phyloP scores from a whole-genome alignment of 2,797 vertebrate genomes.

The Peromyscus eremicus region DNA sequence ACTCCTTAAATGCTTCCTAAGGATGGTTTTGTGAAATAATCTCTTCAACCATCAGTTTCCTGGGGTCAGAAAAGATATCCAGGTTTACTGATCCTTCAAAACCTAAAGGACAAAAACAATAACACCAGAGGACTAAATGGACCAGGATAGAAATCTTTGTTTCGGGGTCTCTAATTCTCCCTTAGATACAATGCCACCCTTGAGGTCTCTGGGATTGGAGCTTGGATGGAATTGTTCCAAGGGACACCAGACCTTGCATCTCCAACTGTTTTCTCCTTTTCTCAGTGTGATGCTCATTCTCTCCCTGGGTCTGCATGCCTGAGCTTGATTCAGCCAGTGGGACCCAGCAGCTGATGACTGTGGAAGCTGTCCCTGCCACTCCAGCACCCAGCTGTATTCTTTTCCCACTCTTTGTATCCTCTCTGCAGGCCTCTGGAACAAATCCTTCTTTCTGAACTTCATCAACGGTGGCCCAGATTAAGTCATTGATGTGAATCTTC shows the following conservation, averaged over 20 bases:
- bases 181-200: background rate
- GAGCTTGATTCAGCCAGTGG: background rate
- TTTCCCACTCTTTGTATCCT: background rate
- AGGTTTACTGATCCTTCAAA: background rate
- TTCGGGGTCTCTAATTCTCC: background rate
- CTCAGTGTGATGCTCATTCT: background rate
- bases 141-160: background rate
- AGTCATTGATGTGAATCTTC: constrained; percentile 65
- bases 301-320: background rate
- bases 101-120: background rate
- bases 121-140: background rate
- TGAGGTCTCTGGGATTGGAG: background rate
- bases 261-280: background rate
- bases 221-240: background rate
- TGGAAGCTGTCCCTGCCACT: background rate
- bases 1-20: background rate
- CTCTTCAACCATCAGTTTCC: background rate
- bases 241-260: background rate
- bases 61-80: background rate
- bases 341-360: background rate
- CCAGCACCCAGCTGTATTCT: background rate
- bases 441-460: constrained; percentile 63
- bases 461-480: constrained; percentile 68
- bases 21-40: background rate
- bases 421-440: constrained; percentile 48